phyloP scores from a whole-genome alignment of 2,888 invertebrate species.

The Hyalella azteca region DNA sequence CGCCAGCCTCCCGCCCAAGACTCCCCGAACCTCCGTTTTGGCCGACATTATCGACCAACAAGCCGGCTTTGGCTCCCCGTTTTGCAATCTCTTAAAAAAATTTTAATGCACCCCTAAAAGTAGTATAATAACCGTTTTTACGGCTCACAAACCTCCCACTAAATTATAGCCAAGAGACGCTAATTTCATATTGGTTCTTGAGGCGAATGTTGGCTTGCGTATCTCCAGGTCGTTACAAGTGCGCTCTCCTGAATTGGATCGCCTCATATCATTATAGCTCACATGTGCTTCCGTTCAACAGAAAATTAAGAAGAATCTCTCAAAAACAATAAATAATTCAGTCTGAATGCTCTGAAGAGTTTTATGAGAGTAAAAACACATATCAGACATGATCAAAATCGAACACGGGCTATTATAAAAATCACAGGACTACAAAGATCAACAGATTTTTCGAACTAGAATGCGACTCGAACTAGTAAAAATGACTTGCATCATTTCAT shows the following conservation, averaged over 20 bases:
- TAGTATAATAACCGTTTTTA: slow-evolving; percentile 12
- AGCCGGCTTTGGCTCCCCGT: slow-evolving; percentile 4
- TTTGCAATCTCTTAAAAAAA: slow-evolving; percentile 33
- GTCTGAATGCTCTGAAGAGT: too few relatives aligned
- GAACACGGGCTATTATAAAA: too few relatives aligned
- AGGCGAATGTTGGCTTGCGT: neutral
- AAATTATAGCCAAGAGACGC: slow-evolving; percentile 1
- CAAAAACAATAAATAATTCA: too few relatives aligned
- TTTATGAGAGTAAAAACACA: too few relatives aligned
- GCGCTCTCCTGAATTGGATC: neutral
- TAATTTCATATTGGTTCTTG: slow-evolving; percentile 26
- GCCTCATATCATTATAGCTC: neutral
- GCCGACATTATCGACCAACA: slow-evolving; percentile 19
- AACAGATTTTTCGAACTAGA: too few relatives aligned
- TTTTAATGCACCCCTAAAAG: slow-evolving; percentile 21
- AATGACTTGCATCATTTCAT: too few relatives aligned
- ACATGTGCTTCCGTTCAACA: too few relatives aligned
- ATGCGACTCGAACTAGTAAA: too few relatives aligned
- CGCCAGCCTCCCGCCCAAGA: neutral
- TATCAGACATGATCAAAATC: too few relatives aligned
- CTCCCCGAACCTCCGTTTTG: slow-evolving; percentile 22
- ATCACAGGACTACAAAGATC: too few relatives aligned
- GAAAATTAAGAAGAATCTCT: too few relatives aligned
- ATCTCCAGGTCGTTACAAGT: neutral
- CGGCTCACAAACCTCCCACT: neutral